phyloP scores from a whole-genome alignment of 2,113 vertebrate genomes.

The Mastomys coucha region DNA sequence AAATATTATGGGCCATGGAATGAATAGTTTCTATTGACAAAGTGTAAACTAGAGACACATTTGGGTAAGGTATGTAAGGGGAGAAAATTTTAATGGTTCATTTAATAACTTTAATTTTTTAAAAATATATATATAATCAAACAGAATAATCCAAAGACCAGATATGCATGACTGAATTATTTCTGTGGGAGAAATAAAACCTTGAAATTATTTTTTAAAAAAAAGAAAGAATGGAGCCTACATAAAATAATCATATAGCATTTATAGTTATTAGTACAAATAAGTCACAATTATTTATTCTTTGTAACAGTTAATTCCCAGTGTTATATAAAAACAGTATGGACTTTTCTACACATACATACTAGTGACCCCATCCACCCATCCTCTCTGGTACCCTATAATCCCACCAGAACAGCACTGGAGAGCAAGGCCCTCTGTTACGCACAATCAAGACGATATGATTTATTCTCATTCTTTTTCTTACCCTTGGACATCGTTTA shows the following conservation, averaged over 20 bases:
- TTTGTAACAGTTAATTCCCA: slow-evolving; percentile 4
- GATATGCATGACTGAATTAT: not conserved
- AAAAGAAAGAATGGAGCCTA: not conserved
- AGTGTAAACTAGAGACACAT: not conserved
- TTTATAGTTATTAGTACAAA: not conserved
- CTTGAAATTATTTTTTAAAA: not conserved
- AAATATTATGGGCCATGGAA: not conserved
- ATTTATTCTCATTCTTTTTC: not conserved
- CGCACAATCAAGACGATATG: not conserved
- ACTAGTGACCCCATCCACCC: not conserved
- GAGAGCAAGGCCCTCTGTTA: not conserved
- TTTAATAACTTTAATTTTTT: slow-evolving; percentile 20
- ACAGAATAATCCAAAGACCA: not conserved
- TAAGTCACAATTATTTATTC: not conserved
- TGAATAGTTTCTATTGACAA: not conserved
- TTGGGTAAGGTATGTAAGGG: not conserved
- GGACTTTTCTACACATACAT: not conserved
- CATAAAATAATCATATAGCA: not conserved
- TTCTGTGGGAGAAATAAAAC: not conserved
- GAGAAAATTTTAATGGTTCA: not conserved
- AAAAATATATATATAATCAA: not conserved
- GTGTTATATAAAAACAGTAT: not conserved
- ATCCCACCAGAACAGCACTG: not conserved
- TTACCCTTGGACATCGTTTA: not conserved
- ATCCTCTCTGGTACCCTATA: not conserved